Conservation (phyloP, 1,140 invertebrate species). For the Melipona quadrifasciata region DNA sequence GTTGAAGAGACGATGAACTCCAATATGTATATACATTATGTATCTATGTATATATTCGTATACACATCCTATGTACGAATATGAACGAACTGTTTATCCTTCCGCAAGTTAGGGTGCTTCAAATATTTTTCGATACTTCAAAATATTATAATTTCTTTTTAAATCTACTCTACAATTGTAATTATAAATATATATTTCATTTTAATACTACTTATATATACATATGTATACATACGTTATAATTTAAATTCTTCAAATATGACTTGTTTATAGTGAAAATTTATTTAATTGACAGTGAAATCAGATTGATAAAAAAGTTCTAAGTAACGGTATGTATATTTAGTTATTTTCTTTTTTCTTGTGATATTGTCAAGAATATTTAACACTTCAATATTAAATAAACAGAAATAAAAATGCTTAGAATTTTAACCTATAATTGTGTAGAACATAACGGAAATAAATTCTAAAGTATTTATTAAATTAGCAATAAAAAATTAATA, state of each 20-base stretch:
- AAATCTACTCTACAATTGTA: background rate
- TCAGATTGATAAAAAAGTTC: background rate
- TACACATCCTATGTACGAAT: background rate
- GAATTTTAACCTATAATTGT: background rate
- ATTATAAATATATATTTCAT: background rate
- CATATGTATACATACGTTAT: background rate
- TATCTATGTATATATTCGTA: no score
- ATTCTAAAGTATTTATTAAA: background rate
- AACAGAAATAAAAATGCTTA: background rate
- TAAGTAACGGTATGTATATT: conserved; percentile 18
- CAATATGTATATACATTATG: background rate
- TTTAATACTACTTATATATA: background rate
- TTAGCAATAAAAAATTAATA: background rate
- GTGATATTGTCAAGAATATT: background rate
- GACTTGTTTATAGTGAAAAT: background rate
- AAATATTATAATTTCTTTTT: background rate
- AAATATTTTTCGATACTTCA: background rate
- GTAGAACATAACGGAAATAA: background rate
- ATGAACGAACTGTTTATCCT: background rate
- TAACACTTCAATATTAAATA: background rate
- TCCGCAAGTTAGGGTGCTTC: background rate
- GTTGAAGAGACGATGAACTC: background rate
- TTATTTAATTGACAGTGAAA: conserved; percentile 7
- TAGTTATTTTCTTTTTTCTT: background rate
- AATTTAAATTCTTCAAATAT: background rate